Percentiles rank a stretch among this genome's conserved stretches.
Conservation (phyloP, 2,888 invertebrate species). For the Coremacera marginata region DNA sequence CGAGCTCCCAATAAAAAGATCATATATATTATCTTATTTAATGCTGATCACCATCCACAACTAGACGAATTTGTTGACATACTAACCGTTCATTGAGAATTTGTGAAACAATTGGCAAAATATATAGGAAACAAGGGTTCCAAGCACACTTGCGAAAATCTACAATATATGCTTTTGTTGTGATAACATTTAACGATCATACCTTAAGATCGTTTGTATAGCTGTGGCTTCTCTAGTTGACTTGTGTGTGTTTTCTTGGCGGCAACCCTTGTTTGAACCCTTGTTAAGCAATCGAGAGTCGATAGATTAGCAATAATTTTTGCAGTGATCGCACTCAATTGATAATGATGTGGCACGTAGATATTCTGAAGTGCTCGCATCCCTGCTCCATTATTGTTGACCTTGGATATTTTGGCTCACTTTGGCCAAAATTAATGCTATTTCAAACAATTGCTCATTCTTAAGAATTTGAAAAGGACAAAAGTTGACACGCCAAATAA, state of each 20-base stretch:
- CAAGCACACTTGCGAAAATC: not conserved
- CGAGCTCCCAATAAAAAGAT: not conserved
- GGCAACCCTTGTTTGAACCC: not conserved
- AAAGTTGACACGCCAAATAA: too few relatives aligned
- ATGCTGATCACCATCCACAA: not conserved
- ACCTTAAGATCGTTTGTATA: not conserved
- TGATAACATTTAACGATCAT: conserved; percentile 20
- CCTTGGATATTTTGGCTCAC: too few relatives aligned
- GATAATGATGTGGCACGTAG: conserved; percentile 41
- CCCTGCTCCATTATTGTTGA: too few relatives aligned
- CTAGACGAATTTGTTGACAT: not conserved
- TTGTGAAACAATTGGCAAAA: not conserved
- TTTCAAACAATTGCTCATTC: too few relatives aligned
- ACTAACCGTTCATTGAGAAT: too few relatives aligned
- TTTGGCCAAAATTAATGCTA: too few relatives aligned
- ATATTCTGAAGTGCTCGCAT: not conserved
- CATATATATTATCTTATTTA: not conserved
- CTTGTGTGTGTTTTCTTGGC: not conserved
- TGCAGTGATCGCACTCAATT: conserved; percentile 41
- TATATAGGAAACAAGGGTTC: not conserved
- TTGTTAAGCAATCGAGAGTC: not conserved
- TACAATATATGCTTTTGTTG: not conserved
- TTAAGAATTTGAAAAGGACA: too few relatives aligned
- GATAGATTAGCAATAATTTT: conserved; percentile 18
- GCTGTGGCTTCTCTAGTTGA: not conserved